Evolutionary conservation across 2,113 vertebrate species (phyloP).

Genomic region (Cervus canadensis): DNA sequence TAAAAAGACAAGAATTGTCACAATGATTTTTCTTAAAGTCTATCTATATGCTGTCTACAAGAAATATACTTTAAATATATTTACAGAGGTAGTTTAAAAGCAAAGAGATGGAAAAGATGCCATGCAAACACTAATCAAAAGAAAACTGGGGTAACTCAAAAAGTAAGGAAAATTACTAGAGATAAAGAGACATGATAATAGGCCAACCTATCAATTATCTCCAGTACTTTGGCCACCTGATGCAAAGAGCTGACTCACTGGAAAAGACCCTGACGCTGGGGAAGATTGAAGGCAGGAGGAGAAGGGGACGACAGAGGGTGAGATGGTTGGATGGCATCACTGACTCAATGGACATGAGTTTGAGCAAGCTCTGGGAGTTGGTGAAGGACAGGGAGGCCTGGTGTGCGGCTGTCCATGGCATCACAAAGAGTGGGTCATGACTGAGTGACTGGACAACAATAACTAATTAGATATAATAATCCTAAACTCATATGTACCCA

Average conservation of each 20-base stretch:
- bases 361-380: neutral
- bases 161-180: neutral
- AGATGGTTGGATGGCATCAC: neutral
- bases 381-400: neutral
- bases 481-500: neutral
- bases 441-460: neutral
- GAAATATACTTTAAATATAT: neutral
- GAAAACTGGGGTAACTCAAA: neutral
- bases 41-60: neutral
- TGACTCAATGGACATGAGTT: neutral
- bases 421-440: neutral
- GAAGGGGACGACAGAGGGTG: neutral
- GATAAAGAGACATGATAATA: neutral
- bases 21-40: neutral
- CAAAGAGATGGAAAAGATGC: neutral
- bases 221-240: neutral
- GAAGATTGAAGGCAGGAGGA: neutral
- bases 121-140: neutral
- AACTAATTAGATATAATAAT: neutral
- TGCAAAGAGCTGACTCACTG: fast-evolving
- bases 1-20: neutral
- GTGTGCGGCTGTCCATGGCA: neutral
- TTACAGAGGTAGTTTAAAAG: neutral
- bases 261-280: neutral
- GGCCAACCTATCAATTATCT: neutral